Evolutionary conservation across 2,113 vertebrate species (phyloP).

Genomic region (Nansenia antarctica): DNA sequence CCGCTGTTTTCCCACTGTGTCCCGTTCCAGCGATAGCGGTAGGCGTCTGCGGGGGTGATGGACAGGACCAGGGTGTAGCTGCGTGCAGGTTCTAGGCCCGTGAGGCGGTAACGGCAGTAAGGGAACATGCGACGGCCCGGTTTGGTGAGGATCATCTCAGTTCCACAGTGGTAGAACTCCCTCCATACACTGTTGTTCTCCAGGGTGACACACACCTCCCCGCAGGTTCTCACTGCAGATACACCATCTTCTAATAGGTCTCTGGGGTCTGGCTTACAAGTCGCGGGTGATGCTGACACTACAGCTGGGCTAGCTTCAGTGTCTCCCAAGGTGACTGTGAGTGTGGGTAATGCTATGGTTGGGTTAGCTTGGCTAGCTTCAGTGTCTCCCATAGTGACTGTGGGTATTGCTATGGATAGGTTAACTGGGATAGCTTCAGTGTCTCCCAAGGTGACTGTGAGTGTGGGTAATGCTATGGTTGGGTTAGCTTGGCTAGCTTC

Average conservation of each 20-base stretch:
- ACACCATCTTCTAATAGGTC: not conserved
- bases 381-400: not conserved
- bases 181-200: slow-evolving; percentile 93
- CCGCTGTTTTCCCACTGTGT: slow-evolving; percentile 84
- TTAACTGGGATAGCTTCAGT: not conserved
- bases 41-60: slow-evolving; percentile 83
- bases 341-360: not conserved
- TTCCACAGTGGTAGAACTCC: slow-evolving; percentile 86
- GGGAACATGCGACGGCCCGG: slow-evolving; percentile 96
- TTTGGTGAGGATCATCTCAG: slow-evolving; percentile 95
- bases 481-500: slow-evolving; percentile 45
- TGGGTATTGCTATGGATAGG: not conserved
- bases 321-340: not conserved
- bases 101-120: slow-evolving; percentile 88
- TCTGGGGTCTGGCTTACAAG: not conserved
- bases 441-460: slow-evolving; percentile 27
- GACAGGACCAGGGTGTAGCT: slow-evolving; percentile 89
- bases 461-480: slow-evolving; percentile 38
- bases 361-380: not conserved
- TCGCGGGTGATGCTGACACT: not conserved
- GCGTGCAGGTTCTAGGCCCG: slow-evolving; percentile 80
- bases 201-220: slow-evolving; percentile 81
- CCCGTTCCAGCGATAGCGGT: slow-evolving; percentile 84
- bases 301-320: not conserved
- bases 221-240: slow-evolving; percentile 43